These are phyloP conservation scores for Archaeoteleia sp. DNA, from an alignment of 2,888 invertebrate species.

Conservation along the genomic window DNA sequence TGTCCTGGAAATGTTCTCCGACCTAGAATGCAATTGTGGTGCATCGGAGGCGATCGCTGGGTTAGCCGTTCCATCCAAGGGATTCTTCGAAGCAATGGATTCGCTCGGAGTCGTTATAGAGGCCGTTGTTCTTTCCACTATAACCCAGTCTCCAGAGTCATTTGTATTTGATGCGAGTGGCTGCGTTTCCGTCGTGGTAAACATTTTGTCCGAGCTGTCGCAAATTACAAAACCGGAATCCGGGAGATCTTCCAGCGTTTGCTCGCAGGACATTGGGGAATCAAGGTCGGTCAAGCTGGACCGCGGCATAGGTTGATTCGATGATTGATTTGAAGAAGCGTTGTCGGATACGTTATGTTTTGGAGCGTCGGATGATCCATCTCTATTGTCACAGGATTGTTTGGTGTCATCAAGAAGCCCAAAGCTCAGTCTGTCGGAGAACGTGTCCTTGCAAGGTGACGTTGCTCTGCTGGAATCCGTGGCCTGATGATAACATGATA, in stretches of 20 bases:
- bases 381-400: conserved; percentile 30
- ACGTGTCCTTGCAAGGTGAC: conserved; percentile 54
- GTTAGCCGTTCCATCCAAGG: conserved; percentile 61
- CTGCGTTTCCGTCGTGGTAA: conserved; percentile 64
- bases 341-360: conserved; percentile 34
- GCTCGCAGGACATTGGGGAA: conserved; percentile 72
- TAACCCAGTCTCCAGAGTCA: conserved; percentile 69
- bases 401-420: conserved; percentile 46
- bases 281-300: conserved; percentile 69
- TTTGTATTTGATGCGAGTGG: conserved; percentile 61
- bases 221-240: conserved; percentile 69
- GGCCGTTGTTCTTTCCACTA: conserved; percentile 65
- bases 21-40: conserved; percentile 61
- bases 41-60: conserved; percentile 64
- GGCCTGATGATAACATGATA: too few species aligned
- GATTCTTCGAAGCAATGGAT: conserved; percentile 63
- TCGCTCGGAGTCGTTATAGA: conserved; percentile 67
- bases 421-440: conserved; percentile 51
- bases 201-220: conserved; percentile 68
- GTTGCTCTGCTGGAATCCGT: conserved; percentile 42
- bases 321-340: conserved; percentile 29
- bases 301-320: conserved; percentile 55
- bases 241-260: conserved; percentile 67
- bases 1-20: conserved; percentile 67
- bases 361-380: conserved; percentile 32